Evolutionary conservation across 2,113 vertebrate species (phyloP).

Genomic region (Salvator merianae): DNA sequence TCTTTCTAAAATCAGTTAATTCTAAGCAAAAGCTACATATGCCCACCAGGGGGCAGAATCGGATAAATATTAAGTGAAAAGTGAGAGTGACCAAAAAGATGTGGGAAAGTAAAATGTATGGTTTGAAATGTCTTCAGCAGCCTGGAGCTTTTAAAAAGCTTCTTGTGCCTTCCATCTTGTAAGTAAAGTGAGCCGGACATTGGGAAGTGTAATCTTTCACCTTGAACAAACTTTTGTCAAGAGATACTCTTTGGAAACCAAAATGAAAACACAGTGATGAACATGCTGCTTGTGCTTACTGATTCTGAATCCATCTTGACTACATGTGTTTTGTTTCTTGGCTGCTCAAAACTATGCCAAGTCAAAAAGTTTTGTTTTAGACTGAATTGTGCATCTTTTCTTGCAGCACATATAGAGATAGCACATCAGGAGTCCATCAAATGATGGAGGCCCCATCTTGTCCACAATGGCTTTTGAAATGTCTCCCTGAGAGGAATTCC

Average conservation of each 20-base stretch:
- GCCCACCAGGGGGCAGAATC: conserved; percentile 76
- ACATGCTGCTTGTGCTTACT: neutral
- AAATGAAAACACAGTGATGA: neutral
- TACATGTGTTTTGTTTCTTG: neutral
- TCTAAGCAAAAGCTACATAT: neutral
- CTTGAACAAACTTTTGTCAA: no score
- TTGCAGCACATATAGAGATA: no score
- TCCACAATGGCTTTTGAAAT: no score
- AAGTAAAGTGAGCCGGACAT: neutral
- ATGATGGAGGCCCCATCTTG: no score
- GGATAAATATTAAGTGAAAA: conserved; percentile 67
- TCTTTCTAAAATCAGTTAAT: neutral
- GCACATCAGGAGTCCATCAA: no score
- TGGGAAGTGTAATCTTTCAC: neutral
- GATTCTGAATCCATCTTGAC: neutral
- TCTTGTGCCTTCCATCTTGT: neutral
- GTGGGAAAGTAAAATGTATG: neutral
- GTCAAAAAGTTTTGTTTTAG: neutral
- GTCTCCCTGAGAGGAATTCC: no score
- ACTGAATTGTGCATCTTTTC: neutral
- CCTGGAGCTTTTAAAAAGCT: neutral
- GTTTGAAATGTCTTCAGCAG: conserved; percentile 27
- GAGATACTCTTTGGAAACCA: neutral
- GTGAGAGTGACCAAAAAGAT: fast-evolving
- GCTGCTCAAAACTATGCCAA: neutral